phyloP scores from a whole-genome alignment of 2,113 vertebrate species.

The Ifrita kowaldi region DNA sequence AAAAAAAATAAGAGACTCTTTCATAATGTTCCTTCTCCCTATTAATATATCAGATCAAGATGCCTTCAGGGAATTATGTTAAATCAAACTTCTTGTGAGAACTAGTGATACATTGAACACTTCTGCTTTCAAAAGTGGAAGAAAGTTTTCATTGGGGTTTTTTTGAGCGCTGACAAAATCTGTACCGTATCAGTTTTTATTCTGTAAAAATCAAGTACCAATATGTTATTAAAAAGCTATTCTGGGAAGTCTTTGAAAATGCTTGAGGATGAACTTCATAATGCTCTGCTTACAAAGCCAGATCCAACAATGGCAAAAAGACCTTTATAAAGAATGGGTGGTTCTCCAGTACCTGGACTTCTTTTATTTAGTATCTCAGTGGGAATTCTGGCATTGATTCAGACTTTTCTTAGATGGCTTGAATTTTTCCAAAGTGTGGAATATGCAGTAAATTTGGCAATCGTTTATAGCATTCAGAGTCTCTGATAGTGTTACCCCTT shows the following conservation, averaged over 20 bases:
- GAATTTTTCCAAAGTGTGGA: neutral
- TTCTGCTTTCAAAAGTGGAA: neutral
- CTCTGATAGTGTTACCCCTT: neutral
- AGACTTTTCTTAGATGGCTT: neutral
- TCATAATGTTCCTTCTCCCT: neutral
- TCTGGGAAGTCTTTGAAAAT: neutral
- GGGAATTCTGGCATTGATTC: neutral
- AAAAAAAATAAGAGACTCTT: neutral
- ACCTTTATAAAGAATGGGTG: neutral
- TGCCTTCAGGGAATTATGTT: neutral
- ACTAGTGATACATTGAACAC: neutral
- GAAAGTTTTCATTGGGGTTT: neutral
- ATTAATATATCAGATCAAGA: neutral
- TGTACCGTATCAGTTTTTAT: neutral
- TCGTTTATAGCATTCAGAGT: neutral
- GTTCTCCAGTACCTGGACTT: neutral
- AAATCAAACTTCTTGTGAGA: neutral
- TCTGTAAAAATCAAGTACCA: neutral
- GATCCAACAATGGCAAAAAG: neutral
- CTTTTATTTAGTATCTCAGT: neutral
- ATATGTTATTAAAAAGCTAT: neutral
- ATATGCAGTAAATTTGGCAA: neutral
- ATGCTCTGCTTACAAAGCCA: neutral
- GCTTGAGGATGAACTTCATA: neutral
- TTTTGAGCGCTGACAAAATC: neutral